A percentile compares a stretch with the other conserved stretches of the same genome.
Evolutionary conservation across 2,888 invertebrate species (phyloP).

Genomic region (Drosophila borealis): DNA sequence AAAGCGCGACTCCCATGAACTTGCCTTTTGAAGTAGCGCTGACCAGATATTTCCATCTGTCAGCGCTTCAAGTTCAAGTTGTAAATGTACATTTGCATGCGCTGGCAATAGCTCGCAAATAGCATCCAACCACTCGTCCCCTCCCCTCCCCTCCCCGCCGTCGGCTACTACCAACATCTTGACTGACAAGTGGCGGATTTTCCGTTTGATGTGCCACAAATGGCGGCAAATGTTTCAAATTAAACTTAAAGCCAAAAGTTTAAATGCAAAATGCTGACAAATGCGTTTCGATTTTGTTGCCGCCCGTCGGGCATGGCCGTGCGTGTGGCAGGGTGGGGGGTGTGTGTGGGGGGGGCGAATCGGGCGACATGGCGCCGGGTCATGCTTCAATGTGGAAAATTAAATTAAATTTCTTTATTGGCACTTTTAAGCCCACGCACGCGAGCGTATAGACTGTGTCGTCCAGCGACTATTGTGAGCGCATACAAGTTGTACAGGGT

Average conservation of each 20-base stretch:
- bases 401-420: conserved; percentile 77
- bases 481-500: not conserved
- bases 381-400: conserved; percentile 63
- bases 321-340: not conserved
- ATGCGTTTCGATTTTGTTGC: conserved; percentile 65
- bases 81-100: conserved; percentile 5
- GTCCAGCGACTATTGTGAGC: too few relatives aligned
- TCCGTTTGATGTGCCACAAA: conserved; percentile 64
- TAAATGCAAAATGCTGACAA: conserved; percentile 76
- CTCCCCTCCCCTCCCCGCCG: not conserved
- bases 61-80: conserved; percentile 1
- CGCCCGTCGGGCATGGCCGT: too few relatives aligned
- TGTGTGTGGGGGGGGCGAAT: not conserved
- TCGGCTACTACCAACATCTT: not conserved
- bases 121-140: not conserved
- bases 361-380: conserved; percentile 16
- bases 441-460: conserved; percentile 8
- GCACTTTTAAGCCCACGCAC: conserved; percentile 42
- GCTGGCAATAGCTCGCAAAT: not conserved
- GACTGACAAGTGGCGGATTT: conserved; percentile 27
- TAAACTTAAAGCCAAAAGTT: conserved; percentile 63
- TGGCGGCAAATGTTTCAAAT: conserved; percentile 64
- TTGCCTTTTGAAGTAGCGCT: conserved; percentile 6
- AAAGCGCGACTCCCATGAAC: not conserved
- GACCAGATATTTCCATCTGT: conserved; percentile 7